Percentiles rank a stretch among this genome's conserved stretches.
phyloP scores from a whole-genome alignment of 2,113 vertebrate species.

The Syngnathoides biaculeatus region DNA sequence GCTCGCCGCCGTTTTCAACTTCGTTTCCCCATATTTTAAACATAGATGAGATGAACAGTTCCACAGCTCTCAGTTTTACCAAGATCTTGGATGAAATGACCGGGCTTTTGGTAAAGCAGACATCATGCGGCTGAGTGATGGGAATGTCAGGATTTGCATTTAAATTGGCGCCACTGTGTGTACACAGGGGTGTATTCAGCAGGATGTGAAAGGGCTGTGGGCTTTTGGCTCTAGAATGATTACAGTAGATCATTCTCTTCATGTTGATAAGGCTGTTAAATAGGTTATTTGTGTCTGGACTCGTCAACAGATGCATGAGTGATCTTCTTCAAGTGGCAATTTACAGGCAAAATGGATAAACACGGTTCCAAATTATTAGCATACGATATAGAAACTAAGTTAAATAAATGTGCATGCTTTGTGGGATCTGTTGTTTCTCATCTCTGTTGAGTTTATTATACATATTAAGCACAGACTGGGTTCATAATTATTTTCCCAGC shows the following conservation, averaged over 20 bases:
- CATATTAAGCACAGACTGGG: background rate
- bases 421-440: background rate
- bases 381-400: background rate
- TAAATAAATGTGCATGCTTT: background rate
- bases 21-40: constrained; percentile 13
- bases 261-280: constrained; percentile 54
- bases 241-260: constrained; percentile 47
- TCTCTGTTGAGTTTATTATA: background rate
- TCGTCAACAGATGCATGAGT: background rate
- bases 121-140: constrained; percentile 48
- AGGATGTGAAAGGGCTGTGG: constrained; percentile 46
- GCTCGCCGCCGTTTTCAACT: constrained; percentile 20
- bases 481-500: background rate
- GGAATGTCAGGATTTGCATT: constrained; percentile 79
- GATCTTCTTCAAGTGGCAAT: background rate
- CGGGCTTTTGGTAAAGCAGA: constrained; percentile 37
- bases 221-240: constrained; percentile 44
- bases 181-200: constrained; percentile 47
- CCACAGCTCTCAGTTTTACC: constrained; percentile 50
- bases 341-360: background rate
- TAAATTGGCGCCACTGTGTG: constrained; percentile 72
- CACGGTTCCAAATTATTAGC: background rate
- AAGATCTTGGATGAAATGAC: constrained; percentile 46
- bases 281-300: constrained; percentile 26
- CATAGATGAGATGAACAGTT: constrained; percentile 50